These are phyloP conservation scores for Steatornis caripensis DNA, from an alignment of 2,113 vertebrate genomes.

Conservation along the genomic window DNA sequence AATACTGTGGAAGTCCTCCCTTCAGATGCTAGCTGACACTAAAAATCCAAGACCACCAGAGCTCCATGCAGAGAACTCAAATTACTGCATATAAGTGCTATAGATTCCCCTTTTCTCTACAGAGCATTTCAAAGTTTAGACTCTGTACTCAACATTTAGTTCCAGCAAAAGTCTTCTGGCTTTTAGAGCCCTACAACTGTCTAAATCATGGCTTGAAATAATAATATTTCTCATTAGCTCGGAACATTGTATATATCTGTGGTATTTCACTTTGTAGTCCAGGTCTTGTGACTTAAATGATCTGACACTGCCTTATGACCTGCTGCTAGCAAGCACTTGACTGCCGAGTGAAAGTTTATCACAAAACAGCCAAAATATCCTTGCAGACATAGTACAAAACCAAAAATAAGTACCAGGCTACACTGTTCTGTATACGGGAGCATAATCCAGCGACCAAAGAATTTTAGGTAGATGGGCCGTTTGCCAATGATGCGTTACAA, in stretches of 20 bases:
- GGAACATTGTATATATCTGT: conserved; percentile 69
- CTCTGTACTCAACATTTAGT: neutral
- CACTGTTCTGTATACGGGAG: conserved; percentile 22
- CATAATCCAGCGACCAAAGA: neutral
- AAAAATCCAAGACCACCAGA: neutral
- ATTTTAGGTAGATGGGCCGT: neutral
- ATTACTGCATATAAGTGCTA: neutral
- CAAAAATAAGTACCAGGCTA: neutral
- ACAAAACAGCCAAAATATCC: conserved; percentile 19
- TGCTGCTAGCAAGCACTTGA: conserved; percentile 65
- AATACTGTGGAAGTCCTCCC: neutral
- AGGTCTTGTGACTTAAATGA: conserved; percentile 63
- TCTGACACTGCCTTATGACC: conserved; percentile 68
- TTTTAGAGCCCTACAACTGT: conserved; percentile 2
- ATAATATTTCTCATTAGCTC: conserved; percentile 72
- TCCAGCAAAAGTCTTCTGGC: neutral
- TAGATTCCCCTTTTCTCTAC: neutral
- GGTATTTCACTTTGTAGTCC: conserved; percentile 76
- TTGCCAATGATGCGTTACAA: neutral
- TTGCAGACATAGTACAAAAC: neutral
- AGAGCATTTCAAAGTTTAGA: neutral
- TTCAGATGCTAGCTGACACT: neutral
- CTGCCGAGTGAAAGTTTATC: conserved; percentile 42
- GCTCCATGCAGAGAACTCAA: neutral
- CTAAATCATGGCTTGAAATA: conserved; percentile 66